These are phyloP conservation scores for Aquatica leii DNA, from an alignment of 2,888 invertebrate genomes.

Conservation along the genomic window DNA sequence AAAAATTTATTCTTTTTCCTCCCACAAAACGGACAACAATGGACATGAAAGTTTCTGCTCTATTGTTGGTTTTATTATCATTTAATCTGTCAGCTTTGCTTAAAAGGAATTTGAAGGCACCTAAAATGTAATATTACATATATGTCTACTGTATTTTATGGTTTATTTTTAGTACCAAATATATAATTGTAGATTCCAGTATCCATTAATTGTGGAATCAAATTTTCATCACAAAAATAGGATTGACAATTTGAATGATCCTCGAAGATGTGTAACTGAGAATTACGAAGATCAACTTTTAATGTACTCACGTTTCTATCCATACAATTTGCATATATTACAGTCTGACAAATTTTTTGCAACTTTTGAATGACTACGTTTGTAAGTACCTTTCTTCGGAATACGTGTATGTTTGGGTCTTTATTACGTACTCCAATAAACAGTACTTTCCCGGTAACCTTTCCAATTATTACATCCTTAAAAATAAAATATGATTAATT, in stretches of 20 bases:
- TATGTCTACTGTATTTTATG: not conserved
- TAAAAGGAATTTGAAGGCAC: slow-evolving; percentile 7
- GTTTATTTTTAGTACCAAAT: not conserved
- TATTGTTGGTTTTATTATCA: slow-evolving; percentile 46
- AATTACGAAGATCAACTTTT: slow-evolving; percentile 15
- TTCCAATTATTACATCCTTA: slow-evolving; percentile 34
- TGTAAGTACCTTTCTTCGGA: slow-evolving; percentile 25
- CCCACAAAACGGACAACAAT: slow-evolving; percentile 50
- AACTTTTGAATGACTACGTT: not conserved
- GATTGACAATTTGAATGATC: slow-evolving; percentile 37
- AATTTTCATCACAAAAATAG: slow-evolving; percentile 20
- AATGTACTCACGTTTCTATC: not conserved
- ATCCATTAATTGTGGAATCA: not conserved
- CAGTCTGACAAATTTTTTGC: not conserved
- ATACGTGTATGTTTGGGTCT: slow-evolving; percentile 19
- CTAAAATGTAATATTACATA: slow-evolving; percentile 2
- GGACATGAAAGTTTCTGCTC: slow-evolving; percentile 48
- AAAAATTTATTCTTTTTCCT: slow-evolving; percentile 52
- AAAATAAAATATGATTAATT: too few species aligned
- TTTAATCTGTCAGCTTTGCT: slow-evolving; percentile 39
- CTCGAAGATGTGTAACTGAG: slow-evolving; percentile 40
- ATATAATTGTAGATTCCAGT: slow-evolving; percentile 5
- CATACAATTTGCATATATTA: not conserved
- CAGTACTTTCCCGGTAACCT: slow-evolving; percentile 43
- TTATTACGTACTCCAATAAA: slow-evolving; percentile 49